Base-by-base conservation (phyloP, 2,113 vertebrate species). In the Trinectes maculatus region DNA sequence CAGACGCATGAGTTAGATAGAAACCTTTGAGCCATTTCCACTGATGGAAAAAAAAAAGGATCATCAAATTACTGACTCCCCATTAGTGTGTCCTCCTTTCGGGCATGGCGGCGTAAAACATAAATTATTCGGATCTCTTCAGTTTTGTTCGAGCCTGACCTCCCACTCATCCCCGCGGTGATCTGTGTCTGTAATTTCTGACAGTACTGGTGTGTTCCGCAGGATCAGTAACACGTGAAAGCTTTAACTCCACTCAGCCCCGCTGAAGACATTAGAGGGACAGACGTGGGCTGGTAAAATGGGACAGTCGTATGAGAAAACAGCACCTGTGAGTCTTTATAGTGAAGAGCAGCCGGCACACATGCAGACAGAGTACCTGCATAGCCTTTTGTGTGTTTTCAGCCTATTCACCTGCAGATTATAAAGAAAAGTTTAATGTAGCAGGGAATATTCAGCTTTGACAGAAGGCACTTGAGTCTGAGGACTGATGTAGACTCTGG, bases 141-240 rank as follows among this genome's bases (percentile, higher is more conserved):
- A 2, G 66, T 77, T 75, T 68, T n/a, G 37, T 55, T 8, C 10
- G 8, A 55, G 47, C 48, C 51, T 37, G 34, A 69, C 57, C 24
- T 68, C 71, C 61, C 71, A 54, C 68, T 67, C 69, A 6, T 67
- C 40, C 42, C 55, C 66, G 49, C 44, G 18, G 43, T 63, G 68
- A n/a, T 4, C 21, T 46, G 8, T 26, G 71, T 73, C 54, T 29
- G 34, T 42, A 36, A 46, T 68, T 65, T 64, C 49, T 62, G 58
- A 77, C 57, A 52, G 19, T 19, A 36, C 24, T 8, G 44, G 21
- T 64, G 58, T 74, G 56, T 69, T 74, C 53, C 58, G 28, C 57
- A 43, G 44, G 60, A 73, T 84, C 43, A 31, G 76, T 65, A 47
- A 77, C 65, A 59, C 70, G 66, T 25, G 60, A 46, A 19, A 69